Evolutionary conservation across 2,797 vertebrate genomes (phyloP), one percentile per base, ranked within the genome.

Genomic region (Natrix natrix): DNA sequence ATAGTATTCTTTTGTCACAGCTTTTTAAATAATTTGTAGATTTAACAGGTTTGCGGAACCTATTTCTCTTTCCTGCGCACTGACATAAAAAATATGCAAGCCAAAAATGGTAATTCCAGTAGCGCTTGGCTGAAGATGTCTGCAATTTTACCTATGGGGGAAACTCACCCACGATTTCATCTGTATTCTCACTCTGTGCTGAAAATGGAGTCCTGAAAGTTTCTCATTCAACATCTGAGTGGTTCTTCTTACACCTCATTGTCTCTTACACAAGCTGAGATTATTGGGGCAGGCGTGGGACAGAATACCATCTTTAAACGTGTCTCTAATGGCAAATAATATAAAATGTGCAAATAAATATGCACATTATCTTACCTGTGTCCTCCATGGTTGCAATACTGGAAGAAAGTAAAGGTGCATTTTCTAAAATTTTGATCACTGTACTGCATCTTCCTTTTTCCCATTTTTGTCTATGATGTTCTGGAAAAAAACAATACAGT

Each of bases 341-440:
- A 14, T 32, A 48, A n/a, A 56, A 52, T 7, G 0, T 55, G 90
- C 11, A 89, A 32, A 89, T 32, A 90, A 37, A 56, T 5, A 16
- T 92, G 86, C 61, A 22, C 56, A 28, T 95, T 32, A 92, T 92
- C 94, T 96, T 94, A 98, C 98, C 95, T 95, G 90, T 89, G 56
- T 94, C 74, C 0, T 96, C 95, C 55, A 97, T 96, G 54, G 94
- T 32, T 57, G 90, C 91, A 91, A 98, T 97, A 94, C 97, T 98
- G 43, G 98, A 98, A 66, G 98, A 97, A 89, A 98, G 95, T 74
- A 99, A 96, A 60, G 98, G 96, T 0, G 97, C 98, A 1, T 98
- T 97, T 95, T 97, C 97, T 92, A 99, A 94, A 93, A 97, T 96
- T 94, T 96, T 96, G 88, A 98, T 94, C 37, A 98, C 94, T 0